Evolutionary conservation across 2,113 vertebrate species (phyloP), one percentile per base, ranked within the genome.

Genomic region (Spilogale gracilis): DNA sequence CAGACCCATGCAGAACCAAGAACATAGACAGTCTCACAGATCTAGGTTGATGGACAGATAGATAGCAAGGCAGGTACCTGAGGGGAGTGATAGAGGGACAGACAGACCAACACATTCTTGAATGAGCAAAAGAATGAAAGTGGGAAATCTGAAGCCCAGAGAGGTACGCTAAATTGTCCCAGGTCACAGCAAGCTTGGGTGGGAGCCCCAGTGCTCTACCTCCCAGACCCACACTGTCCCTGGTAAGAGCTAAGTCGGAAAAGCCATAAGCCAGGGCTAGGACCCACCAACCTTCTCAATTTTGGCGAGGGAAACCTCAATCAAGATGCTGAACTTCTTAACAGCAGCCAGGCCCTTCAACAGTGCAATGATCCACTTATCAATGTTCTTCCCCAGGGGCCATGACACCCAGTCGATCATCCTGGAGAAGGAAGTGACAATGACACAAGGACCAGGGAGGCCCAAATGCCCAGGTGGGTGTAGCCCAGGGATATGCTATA

Each of bases 321-420:
- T 99, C 98, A 99, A 98, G 98, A 99, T 99, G 98, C 99, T 99
- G 98, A 99, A 99, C 98, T 99, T 99, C 95, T 99, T 99, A 90
- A 99, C 99, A 0, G 99, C 99, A 0, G 99, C 99, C 98, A 99
- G 96, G 63, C 99, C 99, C 97, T 99, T 99, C 85, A 99, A 97
- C 89, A 99, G 96, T 14, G 99, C 99, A 54, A 99, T 99, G 96
- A 99, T 99, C 99, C 99, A 99, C 96, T 99, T 99, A 98, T 99
- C 99, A 96, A 99, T 99, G 97, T 99, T 99, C 98, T 99, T 99
- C 60, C 99, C 99, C 95, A 99, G 89, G 25, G 99, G 99, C 99
- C 99, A 99, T 1, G 99, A 99, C 76, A 99, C 98, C 99, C 99
- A 99, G 95, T 99, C 99, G 2, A 99, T 99, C 99, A 99, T 99